Base-by-base conservation (phyloP, 2,113 vertebrate species). In the Tenrec ecaudatus region DNA sequence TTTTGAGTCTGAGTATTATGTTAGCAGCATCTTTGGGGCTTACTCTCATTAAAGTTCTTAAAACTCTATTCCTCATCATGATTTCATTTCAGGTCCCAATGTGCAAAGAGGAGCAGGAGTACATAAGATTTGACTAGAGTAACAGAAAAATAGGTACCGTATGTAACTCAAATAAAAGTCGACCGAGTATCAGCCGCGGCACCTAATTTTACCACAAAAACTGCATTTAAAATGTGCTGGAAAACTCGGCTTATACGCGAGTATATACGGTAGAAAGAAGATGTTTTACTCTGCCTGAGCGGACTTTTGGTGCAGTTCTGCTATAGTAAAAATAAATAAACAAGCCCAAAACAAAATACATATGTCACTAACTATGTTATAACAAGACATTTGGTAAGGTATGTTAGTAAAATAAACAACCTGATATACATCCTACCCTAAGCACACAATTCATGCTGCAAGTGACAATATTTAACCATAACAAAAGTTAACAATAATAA, bases 101-200 rank as follows among this genome's bases (percentile, higher is more conserved):
- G 57, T 88, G 57, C 82, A 82, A 66, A 86, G 6, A 40, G n/a
- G 33, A 76, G 4, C 20, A 36, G 7, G 12, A 76, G n/a, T 92
- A 82, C 14, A 92, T 43, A 23, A 82, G 53, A 92, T 82, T 29
- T 85, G 33, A 43, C 29, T 6, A 85, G 94, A 85, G 9, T 36
- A 88, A 93, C 2, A 84, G 81, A 86, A 53, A 53, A 53, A 53
- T 5, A 53, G 47, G 47, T 53, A 53, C 47, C 47, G 11, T 14
- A 53, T 53, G 11, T 10, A 53, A 53, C 9, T 53, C 12, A 10
- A 53, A 10, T 53, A 53, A 2, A 53, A 53, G 12, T 10, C 12
- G 47, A 53, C 47, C 47, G 47, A 53, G 11, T 53, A 53, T 53
- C 47, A 53, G 47, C 9, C 12, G 47, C 6, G 12, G 20, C 12